These are phyloP conservation scores for Sebastiscus tertius DNA, from an alignment of 2,797 vertebrate species.

Conservation along the genomic window DNA sequence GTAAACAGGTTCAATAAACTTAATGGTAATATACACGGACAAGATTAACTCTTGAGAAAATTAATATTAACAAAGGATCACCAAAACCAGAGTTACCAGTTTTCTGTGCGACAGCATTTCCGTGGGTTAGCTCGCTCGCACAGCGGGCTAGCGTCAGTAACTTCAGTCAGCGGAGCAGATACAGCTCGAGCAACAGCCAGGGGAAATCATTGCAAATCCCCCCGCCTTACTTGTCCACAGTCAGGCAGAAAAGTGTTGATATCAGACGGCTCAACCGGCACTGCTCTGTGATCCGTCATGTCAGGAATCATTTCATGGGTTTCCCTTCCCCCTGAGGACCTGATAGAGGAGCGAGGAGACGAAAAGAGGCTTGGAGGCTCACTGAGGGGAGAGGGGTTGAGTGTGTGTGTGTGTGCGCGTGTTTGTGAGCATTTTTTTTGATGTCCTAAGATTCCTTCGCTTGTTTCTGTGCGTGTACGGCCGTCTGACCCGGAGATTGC, in stretches of 20 bases:
- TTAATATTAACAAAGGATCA: background rate
- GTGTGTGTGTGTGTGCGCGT: background rate
- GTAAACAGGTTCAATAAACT: background rate
- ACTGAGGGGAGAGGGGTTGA: slow-evolving; percentile 27
- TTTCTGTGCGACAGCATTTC: slow-evolving; percentile 43
- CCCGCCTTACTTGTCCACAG: slow-evolving; percentile 59
- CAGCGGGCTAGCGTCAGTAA: slow-evolving; percentile 28
- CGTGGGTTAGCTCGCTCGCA: slow-evolving; percentile 29
- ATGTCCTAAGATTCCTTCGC: slow-evolving; percentile 6
- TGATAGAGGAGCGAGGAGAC: slow-evolving; percentile 42
- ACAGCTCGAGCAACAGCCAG: slow-evolving; percentile 42
- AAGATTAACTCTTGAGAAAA: background rate
- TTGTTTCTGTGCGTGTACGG: background rate
- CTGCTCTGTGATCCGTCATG: slow-evolving; percentile 71
- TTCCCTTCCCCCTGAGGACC: slow-evolving; percentile 29
- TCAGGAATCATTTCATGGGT: slow-evolving; percentile 75
- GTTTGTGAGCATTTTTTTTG: background rate
- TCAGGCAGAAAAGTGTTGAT: slow-evolving; percentile 73
- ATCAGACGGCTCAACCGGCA: slow-evolving; percentile 66
- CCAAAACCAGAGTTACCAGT: slow-evolving; percentile 18
- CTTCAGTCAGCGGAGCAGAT: slow-evolving; percentile 54
- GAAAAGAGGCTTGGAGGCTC: slow-evolving; percentile 42
- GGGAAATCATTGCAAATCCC: slow-evolving; percentile 73
- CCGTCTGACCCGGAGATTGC: slow-evolving; percentile 22
- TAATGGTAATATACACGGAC: background rate